phyloP scores from a whole-genome alignment of 2,113 vertebrate genomes.

The Podocnemis expansa region DNA sequence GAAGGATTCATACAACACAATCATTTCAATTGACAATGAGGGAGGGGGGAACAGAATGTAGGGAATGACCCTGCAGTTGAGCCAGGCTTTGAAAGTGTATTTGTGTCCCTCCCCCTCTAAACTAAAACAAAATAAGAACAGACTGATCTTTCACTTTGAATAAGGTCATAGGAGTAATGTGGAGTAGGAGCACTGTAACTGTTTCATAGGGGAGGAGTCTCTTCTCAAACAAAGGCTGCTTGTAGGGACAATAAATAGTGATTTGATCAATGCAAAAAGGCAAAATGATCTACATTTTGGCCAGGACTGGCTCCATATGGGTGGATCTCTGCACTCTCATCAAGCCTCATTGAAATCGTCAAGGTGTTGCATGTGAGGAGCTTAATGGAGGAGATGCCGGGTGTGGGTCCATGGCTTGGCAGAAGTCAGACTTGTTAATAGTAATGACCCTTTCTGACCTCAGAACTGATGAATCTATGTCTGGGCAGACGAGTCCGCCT shows the following conservation, averaged over 20 bases:
- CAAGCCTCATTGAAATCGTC: constrained; percentile 12
- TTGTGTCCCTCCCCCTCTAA: rapidly evolving
- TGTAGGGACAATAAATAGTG: not conserved
- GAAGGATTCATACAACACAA: not conserved
- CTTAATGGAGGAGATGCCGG: constrained; percentile 7
- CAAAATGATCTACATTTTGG: not conserved
- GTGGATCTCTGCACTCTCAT: not conserved
- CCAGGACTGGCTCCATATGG: not conserved
- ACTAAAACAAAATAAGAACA: not conserved
- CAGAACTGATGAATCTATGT: constrained; percentile 29
- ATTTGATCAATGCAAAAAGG: not conserved
- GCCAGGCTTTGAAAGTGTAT: not conserved
- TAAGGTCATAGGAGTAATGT: rapidly evolving
- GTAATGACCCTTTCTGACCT: constrained; percentile 45
- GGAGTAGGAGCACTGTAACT: not conserved
- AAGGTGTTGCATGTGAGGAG: not conserved
- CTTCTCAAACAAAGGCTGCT: not conserved
- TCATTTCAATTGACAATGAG: too few species aligned
- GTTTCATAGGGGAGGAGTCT: not conserved
- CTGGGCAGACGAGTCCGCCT: not conserved
- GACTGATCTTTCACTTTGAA: not conserved
- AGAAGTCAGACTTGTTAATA: constrained; percentile 45
- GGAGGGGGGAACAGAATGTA: too few species aligned
- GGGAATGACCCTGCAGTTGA: rapidly evolving
- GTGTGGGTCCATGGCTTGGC: not conserved